Evolutionary conservation across 1,140 invertebrate species (phyloP), one percentile per base, ranked within the genome.

Genomic region (Neodiprion virginianus): DNA sequence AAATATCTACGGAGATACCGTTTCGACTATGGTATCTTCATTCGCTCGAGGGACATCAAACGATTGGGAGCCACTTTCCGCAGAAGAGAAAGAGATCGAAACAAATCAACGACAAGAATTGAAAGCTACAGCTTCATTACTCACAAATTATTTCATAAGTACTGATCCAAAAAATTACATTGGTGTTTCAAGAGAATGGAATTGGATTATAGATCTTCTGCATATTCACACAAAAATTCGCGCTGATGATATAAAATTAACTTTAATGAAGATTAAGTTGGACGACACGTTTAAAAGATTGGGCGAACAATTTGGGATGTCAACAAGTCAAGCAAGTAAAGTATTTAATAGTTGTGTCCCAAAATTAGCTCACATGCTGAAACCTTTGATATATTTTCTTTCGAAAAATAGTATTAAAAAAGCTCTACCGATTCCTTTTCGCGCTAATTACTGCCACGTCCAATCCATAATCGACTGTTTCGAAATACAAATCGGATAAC

Each of bases 391-490:
- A n/a, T 68, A 68, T 28, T 73, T 23, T 49, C 72, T 66, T 10
- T 9, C 8, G 14, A 53, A 9, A 53, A 53, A 14, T 53, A 53
- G 9, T 14, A 53, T 53, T 10, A 67, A 76, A 74, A 77, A 61
- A 61, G 77, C 21, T 66, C 73, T 85, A 71, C 83, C 83, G 12
- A 83, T 85, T 50, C 69, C 80, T 69, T 86, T 84, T 75, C 76
- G 80, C 71, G 77, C 73, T 72, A 79, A 76, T 61, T 86, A 79
- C 74, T 17, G 76, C 67, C 67, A 83, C 76, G 80, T 83, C 1
- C 78, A 74, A 69, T 76, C 75, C n/a, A 83, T 86, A 12, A 85
- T 88, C 67, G 83, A 87, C 76, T 85, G 81, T 77, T 84, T 87
- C 47, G 82, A 87, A 82, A 86, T 87, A 75, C 61, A 82, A 70